A percentile compares a stretch with the other conserved stretches of the same genome.
Evolutionary conservation across 2,113 vertebrate species (phyloP).

Genomic region (Shinisaurus crocodilurus): DNA sequence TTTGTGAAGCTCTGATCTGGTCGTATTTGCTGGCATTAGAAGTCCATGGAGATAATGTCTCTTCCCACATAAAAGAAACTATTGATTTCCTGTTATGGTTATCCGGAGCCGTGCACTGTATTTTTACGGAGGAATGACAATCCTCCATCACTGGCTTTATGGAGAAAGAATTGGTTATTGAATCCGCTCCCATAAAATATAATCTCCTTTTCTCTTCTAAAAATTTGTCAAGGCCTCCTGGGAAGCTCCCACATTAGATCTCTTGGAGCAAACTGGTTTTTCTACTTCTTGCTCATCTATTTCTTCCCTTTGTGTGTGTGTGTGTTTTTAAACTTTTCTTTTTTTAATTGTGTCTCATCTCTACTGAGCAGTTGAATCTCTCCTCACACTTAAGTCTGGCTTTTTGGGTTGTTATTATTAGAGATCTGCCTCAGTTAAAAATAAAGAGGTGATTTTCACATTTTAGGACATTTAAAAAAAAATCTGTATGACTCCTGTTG

Average conservation of each 20-base stretch:
- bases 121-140: slow-evolving; percentile 69
- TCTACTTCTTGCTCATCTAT: background rate
- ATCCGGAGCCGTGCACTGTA: slow-evolving; percentile 63
- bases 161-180: slow-evolving; percentile 76
- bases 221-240: slow-evolving; percentile 64
- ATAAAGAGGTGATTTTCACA: slow-evolving; percentile 23
- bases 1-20: slow-evolving; percentile 45
- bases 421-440: slow-evolving; percentile 42
- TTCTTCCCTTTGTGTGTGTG: slow-evolving; percentile 36
- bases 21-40: slow-evolving; percentile 56
- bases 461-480: slow-evolving; percentile 39
- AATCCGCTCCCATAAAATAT: slow-evolving; percentile 77
- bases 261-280: slow-evolving; percentile 72
- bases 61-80: slow-evolving; percentile 71
- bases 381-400: slow-evolving; percentile 51
- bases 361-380: slow-evolving; percentile 36
- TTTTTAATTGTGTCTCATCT: slow-evolving; percentile 65
- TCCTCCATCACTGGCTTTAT: slow-evolving; percentile 76
- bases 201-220: slow-evolving; percentile 75
- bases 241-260: slow-evolving; percentile 68
- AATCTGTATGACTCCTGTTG: background rate
- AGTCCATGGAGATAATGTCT: slow-evolving; percentile 71
- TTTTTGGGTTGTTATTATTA: slow-evolving; percentile 45
- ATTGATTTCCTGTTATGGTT: slow-evolving; percentile 80
- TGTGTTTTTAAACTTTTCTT: slow-evolving; percentile 50